These are phyloP conservation scores for Julus scandinavius DNA, from an alignment of 2,888 invertebrate species.

Conservation along the genomic window DNA sequence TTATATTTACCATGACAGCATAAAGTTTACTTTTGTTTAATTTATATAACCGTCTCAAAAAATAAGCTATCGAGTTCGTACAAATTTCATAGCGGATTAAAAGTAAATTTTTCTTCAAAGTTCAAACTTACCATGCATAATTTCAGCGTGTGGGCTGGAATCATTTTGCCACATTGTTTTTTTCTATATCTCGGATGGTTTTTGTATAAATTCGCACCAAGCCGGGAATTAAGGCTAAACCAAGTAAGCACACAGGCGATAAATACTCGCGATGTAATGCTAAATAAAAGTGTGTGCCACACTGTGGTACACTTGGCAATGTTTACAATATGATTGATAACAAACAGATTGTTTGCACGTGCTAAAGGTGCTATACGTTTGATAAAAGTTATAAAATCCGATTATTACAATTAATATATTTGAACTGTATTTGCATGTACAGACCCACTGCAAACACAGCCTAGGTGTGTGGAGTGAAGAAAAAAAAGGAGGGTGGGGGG, in stretches of 20 bases:
- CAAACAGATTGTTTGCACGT: conserved; percentile 45
- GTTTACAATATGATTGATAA: conserved; percentile 9
- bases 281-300: conserved; percentile 5
- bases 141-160: not conserved
- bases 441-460: not conserved
- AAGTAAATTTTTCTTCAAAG: not conserved
- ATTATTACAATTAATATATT: conserved; percentile 36
- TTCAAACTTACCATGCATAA: not conserved
- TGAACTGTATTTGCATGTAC: not conserved
- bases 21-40: too few species aligned
- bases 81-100: not conserved
- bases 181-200: not conserved
- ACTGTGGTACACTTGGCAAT: not conserved
- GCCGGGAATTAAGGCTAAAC: not conserved
- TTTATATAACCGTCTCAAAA: too few species aligned
- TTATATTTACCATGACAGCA: too few species aligned
- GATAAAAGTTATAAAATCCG: conserved; percentile 22
- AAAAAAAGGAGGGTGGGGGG: too few species aligned
- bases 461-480: not conserved
- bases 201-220: not conserved
- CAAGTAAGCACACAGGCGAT: not conserved
- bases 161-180: conserved; percentile 36
- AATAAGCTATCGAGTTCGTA: too few species aligned
- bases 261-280: conserved; percentile 38
- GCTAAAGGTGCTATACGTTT: not conserved